A percentile compares a stretch with the other conserved stretches of the same genome.
Evolutionary conservation across 30 jellyfish, hydroid and myxozoan genomes (phyloP).

Genomic region (Aurelia aurita complex sp. Pacific): DNA sequence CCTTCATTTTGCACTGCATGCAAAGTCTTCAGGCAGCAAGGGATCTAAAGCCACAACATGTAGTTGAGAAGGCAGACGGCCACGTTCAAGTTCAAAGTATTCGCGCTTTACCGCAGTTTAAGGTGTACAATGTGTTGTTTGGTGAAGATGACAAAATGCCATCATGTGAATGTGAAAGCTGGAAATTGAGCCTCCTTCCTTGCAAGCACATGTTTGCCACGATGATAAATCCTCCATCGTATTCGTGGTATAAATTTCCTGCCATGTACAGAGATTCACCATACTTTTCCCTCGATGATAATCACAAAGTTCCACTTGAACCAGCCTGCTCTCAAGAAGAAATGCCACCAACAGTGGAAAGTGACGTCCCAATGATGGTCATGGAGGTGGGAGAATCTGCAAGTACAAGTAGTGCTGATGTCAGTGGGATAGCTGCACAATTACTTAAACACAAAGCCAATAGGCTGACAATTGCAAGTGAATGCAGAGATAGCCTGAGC

Average conservation of each 20-base stretch:
- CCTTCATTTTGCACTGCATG: slow-evolving; percentile 8
- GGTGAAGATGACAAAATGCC: not conserved
- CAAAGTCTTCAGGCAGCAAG: slow-evolving; percentile 14
- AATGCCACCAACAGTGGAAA: not conserved
- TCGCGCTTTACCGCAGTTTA: slow-evolving; percentile 15
- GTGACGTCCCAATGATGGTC: not conserved
- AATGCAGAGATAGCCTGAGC: slow-evolving; percentile 21
- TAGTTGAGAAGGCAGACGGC: slow-evolving; percentile 3
- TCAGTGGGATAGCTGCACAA: not conserved
- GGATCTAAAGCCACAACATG: not conserved
- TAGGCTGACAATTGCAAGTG: slow-evolving; percentile 8
- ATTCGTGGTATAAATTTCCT: no score
- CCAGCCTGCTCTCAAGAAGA: not conserved
- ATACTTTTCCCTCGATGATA: not conserved
- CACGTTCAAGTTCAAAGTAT: slow-evolving; percentile 7
- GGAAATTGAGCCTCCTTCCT: no score
- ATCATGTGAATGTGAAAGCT: no score
- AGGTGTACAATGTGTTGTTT: not conserved
- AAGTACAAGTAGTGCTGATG: not conserved
- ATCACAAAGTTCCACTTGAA: not conserved
- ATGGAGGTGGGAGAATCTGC: not conserved
- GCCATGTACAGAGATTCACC: no score
- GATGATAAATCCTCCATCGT: no score
- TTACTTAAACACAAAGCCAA: not conserved
- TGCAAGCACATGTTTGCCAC: no score